These are phyloP conservation scores for Heterocephalus glaber DNA, from an alignment of 2,113 vertebrate genomes.

Conservation along the genomic window DNA sequence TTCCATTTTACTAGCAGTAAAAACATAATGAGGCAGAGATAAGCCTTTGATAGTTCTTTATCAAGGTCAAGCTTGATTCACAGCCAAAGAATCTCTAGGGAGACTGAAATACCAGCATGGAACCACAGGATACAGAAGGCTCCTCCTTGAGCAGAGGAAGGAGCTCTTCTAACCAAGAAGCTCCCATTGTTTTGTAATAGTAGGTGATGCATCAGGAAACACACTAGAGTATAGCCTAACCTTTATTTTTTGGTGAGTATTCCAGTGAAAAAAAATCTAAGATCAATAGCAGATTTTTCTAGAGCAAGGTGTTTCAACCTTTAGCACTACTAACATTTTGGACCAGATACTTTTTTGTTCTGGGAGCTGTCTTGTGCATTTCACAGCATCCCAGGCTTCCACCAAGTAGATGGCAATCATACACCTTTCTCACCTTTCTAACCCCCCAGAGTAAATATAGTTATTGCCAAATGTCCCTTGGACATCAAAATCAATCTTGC, in stretches of 20 bases:
- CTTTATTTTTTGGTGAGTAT: background rate
- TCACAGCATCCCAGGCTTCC: background rate
- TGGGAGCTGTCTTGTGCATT: background rate
- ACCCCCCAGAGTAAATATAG: background rate
- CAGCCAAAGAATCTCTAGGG: background rate
- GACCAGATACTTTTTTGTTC: background rate
- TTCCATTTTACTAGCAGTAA: slow-evolving; percentile 10
- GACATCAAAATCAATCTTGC: background rate
- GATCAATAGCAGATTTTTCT: background rate
- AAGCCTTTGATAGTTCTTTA: background rate
- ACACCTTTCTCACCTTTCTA: background rate
- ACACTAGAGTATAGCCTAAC: background rate
- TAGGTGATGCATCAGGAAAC: background rate
- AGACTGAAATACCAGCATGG: background rate
- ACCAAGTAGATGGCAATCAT: background rate
- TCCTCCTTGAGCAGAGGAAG: background rate
- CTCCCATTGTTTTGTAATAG: background rate
- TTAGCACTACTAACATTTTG: background rate
- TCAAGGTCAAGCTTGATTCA: background rate
- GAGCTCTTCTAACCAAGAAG: background rate
- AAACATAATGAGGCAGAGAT: background rate
- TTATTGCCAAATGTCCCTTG: background rate
- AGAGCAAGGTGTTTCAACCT: background rate
- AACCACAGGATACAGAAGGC: background rate
- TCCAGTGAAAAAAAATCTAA: slow-evolving; percentile 23